Base-by-base conservation (phyloP, 2,888 invertebrate genomes). In the Argyresthia albistria region DNA sequence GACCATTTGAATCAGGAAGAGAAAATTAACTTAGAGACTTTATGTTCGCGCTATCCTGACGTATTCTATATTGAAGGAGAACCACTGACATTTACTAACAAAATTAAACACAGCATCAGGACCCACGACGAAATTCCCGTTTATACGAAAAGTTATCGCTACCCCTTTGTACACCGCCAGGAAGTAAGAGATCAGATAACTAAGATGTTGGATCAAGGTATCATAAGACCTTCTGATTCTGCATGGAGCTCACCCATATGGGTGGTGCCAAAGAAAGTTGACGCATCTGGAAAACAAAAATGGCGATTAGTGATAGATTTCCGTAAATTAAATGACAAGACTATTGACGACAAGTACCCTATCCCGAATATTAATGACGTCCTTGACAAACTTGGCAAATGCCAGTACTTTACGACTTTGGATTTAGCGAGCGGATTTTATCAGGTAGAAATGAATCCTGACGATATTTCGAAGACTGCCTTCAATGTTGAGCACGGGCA, bases 1-100 rank as follows among this genome's bases (percentile, higher is more conserved):
- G 58, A 63, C 7, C 66, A 67, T 55, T 43, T 67, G 11, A 65
- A 66, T 25, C 39, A 49, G 0, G 66, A 68, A 37, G 65, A 65
- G 58, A 56, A 56, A 1, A 53, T 52, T 46, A 63, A 67, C 37
- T 55, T 63, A 52, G 51, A 54, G 25, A 10, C 53, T 15, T 25
- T 58, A 0, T 56, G 58, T 42, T 15, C 56, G 1, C 43, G 53
- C 1, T 64, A 63, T 45, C 51, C 58, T 0, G 62, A 63, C 12
- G 57, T 62, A 0, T 62, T 63, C 47, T 56, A 59, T 49, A 10
- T 58, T 0, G 57, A 57, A n/a, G 56, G 55, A 6, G 58, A 58
- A 52, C 35, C 52, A 6, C 3, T 25, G 2, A 46, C 46, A 15
- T 46, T 46, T 11, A 46, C 46, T 7, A 46, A 46, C 11, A 46